Evolutionary conservation across 2,113 vertebrate genomes (phyloP).

Genomic region (Callipepla californica): DNA sequence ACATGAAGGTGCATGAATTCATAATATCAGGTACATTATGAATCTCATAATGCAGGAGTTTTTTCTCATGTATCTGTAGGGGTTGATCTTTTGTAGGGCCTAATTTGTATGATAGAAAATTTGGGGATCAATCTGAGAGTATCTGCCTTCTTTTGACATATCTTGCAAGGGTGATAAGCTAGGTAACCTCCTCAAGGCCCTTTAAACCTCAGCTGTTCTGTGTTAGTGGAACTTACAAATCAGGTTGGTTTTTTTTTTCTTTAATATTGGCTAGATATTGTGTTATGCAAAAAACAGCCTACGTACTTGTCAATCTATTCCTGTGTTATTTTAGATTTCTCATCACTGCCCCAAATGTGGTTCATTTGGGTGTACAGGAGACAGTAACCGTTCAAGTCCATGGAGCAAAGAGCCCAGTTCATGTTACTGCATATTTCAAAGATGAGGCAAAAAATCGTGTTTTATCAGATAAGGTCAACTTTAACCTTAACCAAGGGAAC

Average conservation of each 20-base stretch:
- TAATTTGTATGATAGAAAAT: not conserved
- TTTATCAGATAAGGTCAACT: conserved; percentile 20
- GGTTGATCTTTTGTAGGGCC: not conserved
- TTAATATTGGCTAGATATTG: not conserved
- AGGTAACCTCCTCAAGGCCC: not conserved
- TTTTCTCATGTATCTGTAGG: not conserved
- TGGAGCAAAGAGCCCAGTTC: conserved; percentile 2
- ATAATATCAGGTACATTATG: not conserved
- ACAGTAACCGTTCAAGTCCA: conserved; percentile 76
- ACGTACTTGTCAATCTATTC: not conserved
- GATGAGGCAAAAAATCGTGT: not conserved
- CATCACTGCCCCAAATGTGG: conserved; percentile 75
- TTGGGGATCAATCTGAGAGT: not conserved
- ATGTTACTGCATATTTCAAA: conserved; percentile 57
- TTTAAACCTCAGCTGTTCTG: not conserved
- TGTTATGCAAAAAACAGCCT: not conserved
- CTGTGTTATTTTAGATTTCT: conserved; percentile 65
- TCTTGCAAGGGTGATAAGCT: accelerated
- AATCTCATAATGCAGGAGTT: accelerated
- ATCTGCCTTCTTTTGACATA: not conserved
- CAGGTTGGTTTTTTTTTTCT: not conserved
- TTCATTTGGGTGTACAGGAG: conserved; percentile 69
- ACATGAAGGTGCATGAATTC: not conserved
- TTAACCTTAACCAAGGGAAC: conserved; percentile 66
- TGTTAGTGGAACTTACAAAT: not conserved